phyloP scores from a whole-genome alignment of 2,888 invertebrate genomes.

The Pollenia labialis region DNA sequence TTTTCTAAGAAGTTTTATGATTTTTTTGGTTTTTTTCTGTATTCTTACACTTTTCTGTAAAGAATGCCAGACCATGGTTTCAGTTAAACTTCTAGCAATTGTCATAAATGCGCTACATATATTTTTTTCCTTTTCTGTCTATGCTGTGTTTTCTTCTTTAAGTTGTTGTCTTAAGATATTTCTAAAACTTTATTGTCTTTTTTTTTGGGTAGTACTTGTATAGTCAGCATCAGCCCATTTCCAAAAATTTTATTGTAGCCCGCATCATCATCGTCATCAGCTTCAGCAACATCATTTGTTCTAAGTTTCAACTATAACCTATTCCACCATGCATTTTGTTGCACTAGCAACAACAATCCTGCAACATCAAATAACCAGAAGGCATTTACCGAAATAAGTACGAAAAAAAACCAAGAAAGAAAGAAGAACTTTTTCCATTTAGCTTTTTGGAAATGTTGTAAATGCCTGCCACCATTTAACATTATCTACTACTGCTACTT shows the following conservation, averaged over 20 bases:
- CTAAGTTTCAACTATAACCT: constrained; percentile 71
- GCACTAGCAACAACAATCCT: constrained; percentile 50
- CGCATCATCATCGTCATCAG: constrained; percentile 46
- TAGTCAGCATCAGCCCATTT: constrained; percentile 17
- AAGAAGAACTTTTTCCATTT: constrained; percentile 40
- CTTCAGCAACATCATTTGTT: constrained; percentile 67
- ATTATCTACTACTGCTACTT: constrained; percentile 32
- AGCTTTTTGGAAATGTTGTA: constrained; percentile 48
- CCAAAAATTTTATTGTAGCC: constrained; percentile 34
- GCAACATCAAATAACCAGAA: constrained; percentile 70
- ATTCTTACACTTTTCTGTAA: constrained; percentile 19
- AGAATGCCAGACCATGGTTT: constrained; percentile 55
- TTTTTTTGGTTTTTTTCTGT: constrained; percentile 24
- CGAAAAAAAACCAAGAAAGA: background rate
- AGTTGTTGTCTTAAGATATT: constrained; percentile 53
- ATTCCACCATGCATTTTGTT: constrained; percentile 51
- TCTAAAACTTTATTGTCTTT: constrained; percentile 43
- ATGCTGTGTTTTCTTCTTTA: constrained; percentile 10
- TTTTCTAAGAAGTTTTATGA: constrained; percentile 62
- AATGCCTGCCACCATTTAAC: constrained; percentile 46
- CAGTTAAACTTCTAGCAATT: constrained; percentile 63
- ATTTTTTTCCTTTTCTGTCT: constrained; percentile 6
- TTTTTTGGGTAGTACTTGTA: background rate
- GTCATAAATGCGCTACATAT: constrained; percentile 69
- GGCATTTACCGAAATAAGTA: constrained; percentile 66